These are phyloP conservation scores for Passer montanus DNA, from an alignment of 2,113 vertebrate species.

Conservation along the genomic window DNA sequence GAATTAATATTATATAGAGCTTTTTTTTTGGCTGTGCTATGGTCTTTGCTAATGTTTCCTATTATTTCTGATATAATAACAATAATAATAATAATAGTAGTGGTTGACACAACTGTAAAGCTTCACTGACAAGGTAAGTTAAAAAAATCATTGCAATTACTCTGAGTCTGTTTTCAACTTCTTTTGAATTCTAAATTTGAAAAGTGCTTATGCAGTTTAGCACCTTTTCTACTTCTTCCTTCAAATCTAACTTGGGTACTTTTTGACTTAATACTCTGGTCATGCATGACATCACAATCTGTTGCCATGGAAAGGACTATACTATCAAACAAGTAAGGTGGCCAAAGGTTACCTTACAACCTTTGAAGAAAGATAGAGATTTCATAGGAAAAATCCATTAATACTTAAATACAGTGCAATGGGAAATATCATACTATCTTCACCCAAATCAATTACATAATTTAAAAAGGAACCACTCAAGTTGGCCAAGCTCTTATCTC, in stretches of 20 bases:
- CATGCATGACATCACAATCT: conserved; percentile 47
- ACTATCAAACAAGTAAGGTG: conserved; percentile 44
- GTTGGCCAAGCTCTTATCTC: conserved; percentile 23
- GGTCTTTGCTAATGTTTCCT: background rate
- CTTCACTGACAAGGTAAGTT: background rate
- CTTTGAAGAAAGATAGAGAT: conserved; percentile 49
- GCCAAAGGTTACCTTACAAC: conserved; percentile 33
- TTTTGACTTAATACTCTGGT: conserved; percentile 55
- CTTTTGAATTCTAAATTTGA: background rate
- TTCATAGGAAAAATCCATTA: conserved; percentile 52
- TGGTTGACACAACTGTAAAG: background rate
- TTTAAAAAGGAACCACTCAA: conserved; percentile 52
- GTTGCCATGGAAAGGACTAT: conserved; percentile 32
- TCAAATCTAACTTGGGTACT: background rate
- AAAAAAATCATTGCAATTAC: background rate
- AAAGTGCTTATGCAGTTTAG: background rate
- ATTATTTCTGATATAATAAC: background rate
- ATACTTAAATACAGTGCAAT: conserved; percentile 43
- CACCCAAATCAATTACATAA: conserved; percentile 44
- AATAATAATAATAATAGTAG: background rate
- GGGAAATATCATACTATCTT: conserved; percentile 56
- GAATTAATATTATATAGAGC: background rate
- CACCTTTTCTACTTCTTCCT: conserved; percentile 23
- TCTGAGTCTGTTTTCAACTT: background rate
- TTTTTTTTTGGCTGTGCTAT: background rate